Percentiles rank a stretch among this genome's conserved stretches.
Evolutionary conservation across 2,113 vertebrate genomes (phyloP).

Genomic region (Charina bottae): DNA sequence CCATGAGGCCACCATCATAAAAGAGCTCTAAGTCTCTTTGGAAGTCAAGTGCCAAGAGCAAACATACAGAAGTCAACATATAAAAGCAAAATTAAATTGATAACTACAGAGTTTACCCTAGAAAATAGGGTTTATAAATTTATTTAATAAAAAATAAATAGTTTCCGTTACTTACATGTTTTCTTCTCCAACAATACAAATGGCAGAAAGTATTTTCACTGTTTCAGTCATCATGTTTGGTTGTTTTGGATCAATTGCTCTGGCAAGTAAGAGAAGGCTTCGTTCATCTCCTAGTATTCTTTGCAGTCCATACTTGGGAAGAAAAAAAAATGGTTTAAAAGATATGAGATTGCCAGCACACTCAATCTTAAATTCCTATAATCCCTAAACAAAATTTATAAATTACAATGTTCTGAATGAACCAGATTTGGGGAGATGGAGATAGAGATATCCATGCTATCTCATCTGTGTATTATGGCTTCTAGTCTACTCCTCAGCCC

Average conservation of each 20-base stretch:
- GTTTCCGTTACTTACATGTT: conserved; percentile 84
- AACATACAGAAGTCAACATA: neutral
- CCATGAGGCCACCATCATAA: neutral
- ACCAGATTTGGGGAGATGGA: neutral
- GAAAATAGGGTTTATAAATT: neutral
- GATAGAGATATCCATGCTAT: neutral
- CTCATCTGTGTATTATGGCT: neutral
- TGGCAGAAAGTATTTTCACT: conserved; percentile 94
- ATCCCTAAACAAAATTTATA: neutral
- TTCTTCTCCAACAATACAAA: conserved; percentile 95
- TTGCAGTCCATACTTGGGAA: conserved; percentile 89
- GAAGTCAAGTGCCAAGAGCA: neutral
- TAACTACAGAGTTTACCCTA: neutral
- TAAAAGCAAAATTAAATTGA: neutral
- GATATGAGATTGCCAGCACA: neutral
- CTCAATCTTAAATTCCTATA: neutral
- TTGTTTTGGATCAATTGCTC: conserved; percentile 94
- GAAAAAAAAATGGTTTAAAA: neutral
- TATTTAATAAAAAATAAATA: neutral
- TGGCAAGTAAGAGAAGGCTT: conserved; percentile 87
- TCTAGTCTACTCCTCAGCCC: neutral
- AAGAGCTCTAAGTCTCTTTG: neutral
- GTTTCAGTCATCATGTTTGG: conserved; percentile 97
- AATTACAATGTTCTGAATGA: neutral
- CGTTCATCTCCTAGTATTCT: conserved; percentile 93